Evolutionary conservation across 2,797 vertebrate genomes (phyloP).

Genomic region (Lepus oiostolus): DNA sequence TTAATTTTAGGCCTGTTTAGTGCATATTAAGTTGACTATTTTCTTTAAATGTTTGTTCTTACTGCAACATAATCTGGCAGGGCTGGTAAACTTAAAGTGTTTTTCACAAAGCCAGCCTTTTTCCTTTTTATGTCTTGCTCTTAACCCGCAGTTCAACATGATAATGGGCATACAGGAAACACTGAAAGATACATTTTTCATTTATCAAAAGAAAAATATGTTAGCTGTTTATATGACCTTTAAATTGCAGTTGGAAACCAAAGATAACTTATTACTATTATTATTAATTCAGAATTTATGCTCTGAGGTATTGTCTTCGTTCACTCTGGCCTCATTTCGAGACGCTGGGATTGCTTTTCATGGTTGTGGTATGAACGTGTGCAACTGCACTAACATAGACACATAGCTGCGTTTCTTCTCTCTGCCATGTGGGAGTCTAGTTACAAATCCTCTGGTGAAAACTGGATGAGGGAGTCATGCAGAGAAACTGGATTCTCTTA

Average conservation of each 20-base stretch:
- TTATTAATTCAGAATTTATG: slow-evolving; percentile 4
- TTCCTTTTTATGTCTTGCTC: not conserved
- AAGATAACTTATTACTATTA: slow-evolving; percentile 7
- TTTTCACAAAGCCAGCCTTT: slow-evolving; percentile 26
- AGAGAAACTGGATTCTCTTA: slow-evolving; percentile 2
- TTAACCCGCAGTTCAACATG: not conserved
- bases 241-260: slow-evolving; percentile 49
- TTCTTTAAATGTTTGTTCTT: slow-evolving; percentile 51
- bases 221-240: slow-evolving; percentile 18
- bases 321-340: slow-evolving; percentile 26
- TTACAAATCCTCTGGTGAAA: slow-evolving; percentile 54
- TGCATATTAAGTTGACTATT: slow-evolving; percentile 26
- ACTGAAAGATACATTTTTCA: not conserved
- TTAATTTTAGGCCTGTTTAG: not conserved
- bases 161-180: slow-evolving; percentile 33
- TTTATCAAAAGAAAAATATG: slow-evolving; percentile 45
- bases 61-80: slow-evolving; percentile 4
- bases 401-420: not conserved
- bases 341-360: not conserved
- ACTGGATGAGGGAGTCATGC: not conserved
- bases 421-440: not conserved
- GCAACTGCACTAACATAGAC: not conserved
- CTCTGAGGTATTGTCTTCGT: not conserved
- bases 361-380: not conserved
- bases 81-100: not conserved